Evolutionary conservation across 2,888 invertebrate genomes (phyloP).

Genomic region (Octonoba sinensis): DNA sequence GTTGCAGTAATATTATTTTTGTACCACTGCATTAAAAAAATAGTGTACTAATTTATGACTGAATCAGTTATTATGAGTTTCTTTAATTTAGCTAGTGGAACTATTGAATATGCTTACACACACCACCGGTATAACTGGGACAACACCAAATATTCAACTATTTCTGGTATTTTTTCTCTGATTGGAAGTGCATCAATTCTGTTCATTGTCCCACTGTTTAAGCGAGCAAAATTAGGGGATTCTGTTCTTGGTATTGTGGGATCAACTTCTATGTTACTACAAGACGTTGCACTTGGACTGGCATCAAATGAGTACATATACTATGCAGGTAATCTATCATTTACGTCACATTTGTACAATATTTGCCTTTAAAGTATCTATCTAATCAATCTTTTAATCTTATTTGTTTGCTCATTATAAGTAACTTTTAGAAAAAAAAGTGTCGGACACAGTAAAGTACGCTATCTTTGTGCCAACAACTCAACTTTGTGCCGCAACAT

Average conservation of each 20-base stretch:
- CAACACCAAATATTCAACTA: slow-evolving; percentile 46
- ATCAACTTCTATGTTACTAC: slow-evolving; percentile 15
- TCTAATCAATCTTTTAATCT: too few relatives aligned
- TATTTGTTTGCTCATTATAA: too few relatives aligned
- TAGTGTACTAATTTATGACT: too few relatives aligned
- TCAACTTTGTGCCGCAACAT: too few relatives aligned
- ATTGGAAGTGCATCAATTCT: slow-evolving; percentile 11
- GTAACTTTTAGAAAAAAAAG: too few relatives aligned
- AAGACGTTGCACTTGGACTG: slow-evolving; percentile 26
- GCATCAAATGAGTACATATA: slow-evolving; percentile 15
- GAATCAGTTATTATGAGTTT: too few relatives aligned
- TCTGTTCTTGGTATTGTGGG: slow-evolving; percentile 43
- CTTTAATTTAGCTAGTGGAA: slow-evolving; percentile 23
- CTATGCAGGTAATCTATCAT: slow-evolving; percentile 40
- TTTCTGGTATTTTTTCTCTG: slow-evolving; percentile 40
- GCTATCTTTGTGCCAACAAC: too few relatives aligned
- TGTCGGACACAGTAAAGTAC: too few relatives aligned
- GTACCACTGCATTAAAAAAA: too few relatives aligned
- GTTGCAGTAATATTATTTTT: too few relatives aligned
- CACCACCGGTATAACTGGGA: slow-evolving; percentile 51
- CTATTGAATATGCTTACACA: slow-evolving; percentile 40
- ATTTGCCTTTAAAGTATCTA: too few relatives aligned
- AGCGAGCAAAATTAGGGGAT: slow-evolving; percentile 27
- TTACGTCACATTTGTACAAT: too few relatives aligned
- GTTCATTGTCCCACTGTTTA: slow-evolving; percentile 28